Conservation (phyloP, 2,797 vertebrate genomes). For the Eulemur coronatus region DNA sequence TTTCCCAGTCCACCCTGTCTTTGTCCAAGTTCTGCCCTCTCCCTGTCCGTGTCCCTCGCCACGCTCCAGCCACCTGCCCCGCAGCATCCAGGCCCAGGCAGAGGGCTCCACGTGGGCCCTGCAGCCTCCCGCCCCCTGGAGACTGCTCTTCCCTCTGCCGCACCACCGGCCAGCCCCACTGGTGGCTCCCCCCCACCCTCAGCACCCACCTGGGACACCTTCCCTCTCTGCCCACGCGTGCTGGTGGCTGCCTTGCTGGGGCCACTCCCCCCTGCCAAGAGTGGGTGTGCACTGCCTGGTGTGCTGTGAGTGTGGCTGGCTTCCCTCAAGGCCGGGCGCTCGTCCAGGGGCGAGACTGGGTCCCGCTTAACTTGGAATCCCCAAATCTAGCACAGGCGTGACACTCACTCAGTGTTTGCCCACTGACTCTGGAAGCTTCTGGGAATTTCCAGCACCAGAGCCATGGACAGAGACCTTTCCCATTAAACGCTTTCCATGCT, state of each 20-base stretch:
- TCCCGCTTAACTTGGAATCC: neutral
- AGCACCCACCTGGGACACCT: neutral
- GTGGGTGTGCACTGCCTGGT: neutral
- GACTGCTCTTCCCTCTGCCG: neutral
- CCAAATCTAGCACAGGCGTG: neutral
- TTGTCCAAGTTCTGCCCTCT: neutral
- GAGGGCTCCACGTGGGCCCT: neutral
- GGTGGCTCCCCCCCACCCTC: neutral
- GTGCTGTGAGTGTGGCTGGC: neutral
- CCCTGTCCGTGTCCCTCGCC: neutral
- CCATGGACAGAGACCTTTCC: constrained; percentile 45
- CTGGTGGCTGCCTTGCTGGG: neutral
- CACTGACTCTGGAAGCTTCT: neutral
- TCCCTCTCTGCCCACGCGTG: neutral
- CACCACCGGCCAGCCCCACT: neutral
- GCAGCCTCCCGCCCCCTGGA: neutral
- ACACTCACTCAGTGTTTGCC: neutral
- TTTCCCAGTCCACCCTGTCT: neutral
- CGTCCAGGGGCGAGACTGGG: neutral
- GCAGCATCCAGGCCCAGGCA: neutral
- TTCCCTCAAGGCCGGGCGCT: neutral
- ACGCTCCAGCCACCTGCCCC: too few species aligned
- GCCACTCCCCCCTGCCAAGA: neutral
- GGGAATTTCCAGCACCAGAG: constrained; percentile 48
- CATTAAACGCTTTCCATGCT: neutral